Percentiles rank a stretch among this genome's conserved stretches.
These are phyloP conservation scores for Caenorhabditis elegans DNA, from an alignment of 1,140 invertebrate species.

Conservation along the genomic window WBcel235 BX284606.5:15071001-15071500, in stretches of 20 bases:
- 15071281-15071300: slow-evolving; percentile 18
- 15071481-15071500: slow-evolving; percentile 1
- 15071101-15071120: slow-evolving; percentile 19
- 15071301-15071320: slow-evolving; percentile 16
- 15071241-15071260: slow-evolving; percentile 11
- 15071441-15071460: background rate
- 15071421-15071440: background rate
- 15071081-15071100: background rate
- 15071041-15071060: background rate
- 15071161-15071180: slow-evolving; percentile 22
- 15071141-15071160: background rate
- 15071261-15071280: slow-evolving; percentile 11
- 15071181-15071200: slow-evolving; percentile 18
- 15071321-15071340: background rate
- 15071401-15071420: slow-evolving; percentile 6
- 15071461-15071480: slow-evolving; percentile 1
- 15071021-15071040: background rate
- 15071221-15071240: slow-evolving; percentile 20
- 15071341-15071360: no score
- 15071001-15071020: background rate
- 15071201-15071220: slow-evolving; percentile 25
- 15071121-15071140: no score
- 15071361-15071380: background rate
- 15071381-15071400: slow-evolving; percentile 7
- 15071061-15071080: slow-evolving; percentile 4